phyloP scores from a whole-genome alignment of 2,113 vertebrate genomes.

The human (Homo sapiens) region DNA sequence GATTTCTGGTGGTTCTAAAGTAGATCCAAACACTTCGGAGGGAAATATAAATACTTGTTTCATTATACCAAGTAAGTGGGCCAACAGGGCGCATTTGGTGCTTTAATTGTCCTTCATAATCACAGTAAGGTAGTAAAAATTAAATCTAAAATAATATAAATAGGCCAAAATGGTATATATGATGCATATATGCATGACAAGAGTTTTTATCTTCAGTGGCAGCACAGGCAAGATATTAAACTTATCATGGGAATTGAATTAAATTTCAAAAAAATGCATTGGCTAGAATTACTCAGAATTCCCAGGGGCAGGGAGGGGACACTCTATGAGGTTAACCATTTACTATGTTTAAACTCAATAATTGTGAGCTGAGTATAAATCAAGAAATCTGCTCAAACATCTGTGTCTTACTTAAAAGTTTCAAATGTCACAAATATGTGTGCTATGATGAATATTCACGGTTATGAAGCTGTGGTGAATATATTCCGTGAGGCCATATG shows the following conservation, averaged over 20 bases:
- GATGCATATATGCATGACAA: neutral
- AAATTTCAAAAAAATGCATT: conserved; percentile 36
- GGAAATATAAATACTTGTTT: conserved; percentile 6
- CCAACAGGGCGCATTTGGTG: neutral
- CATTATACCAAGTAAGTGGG: conserved; percentile 11
- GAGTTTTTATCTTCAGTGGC: neutral
- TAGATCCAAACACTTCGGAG: conserved; percentile 39
- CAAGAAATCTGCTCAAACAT: neutral
- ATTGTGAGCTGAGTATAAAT: conserved; percentile 14
- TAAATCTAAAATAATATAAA: neutral
- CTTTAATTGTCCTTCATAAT: conserved; percentile 9
- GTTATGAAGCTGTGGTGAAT: neutral
- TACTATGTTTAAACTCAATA: conserved; percentile 36
- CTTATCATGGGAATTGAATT: conserved; percentile 36
- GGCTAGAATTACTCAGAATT: conserved; percentile 42
- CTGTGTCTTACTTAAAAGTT: neutral
- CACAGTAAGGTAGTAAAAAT: conserved; percentile 9
- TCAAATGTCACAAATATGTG: neutral
- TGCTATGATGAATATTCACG: neutral
- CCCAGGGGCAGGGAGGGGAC: neutral
- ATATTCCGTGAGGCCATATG: neutral
- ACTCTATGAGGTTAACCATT: neutral
- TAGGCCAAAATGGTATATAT: neutral
- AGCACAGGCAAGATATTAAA: neutral
- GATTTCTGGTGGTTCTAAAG: conserved; percentile 75